Conservation (phyloP, 2,113 vertebrate species). For the Pao palembangensis region DNA sequence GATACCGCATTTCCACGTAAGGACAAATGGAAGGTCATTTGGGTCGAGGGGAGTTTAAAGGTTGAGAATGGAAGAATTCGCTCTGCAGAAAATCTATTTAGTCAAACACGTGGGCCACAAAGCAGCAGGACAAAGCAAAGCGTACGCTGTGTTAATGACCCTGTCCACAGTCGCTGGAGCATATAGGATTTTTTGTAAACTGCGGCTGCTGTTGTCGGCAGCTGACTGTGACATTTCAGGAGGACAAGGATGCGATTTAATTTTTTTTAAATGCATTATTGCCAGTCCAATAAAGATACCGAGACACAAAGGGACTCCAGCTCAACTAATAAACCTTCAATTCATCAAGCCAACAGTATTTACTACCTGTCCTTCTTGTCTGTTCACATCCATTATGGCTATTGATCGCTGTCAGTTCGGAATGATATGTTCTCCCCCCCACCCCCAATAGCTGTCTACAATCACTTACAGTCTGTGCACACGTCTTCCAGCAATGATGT, state of each 20-base stretch:
- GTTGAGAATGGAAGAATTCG: background rate
- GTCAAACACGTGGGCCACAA: constrained; percentile 16
- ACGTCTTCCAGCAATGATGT: constrained; percentile 24
- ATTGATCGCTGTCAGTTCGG: constrained; percentile 62
- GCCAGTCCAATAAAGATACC: constrained; percentile 35
- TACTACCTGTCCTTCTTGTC: constrained; percentile 43
- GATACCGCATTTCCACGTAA: background rate
- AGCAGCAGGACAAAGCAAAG: constrained; percentile 11
- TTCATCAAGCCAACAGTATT: constrained; percentile 33
- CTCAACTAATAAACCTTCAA: constrained; percentile 31
- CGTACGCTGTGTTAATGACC: constrained; percentile 21
- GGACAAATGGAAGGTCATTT: constrained; percentile 8
- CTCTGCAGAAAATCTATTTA: constrained; percentile 12
- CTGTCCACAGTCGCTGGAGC: background rate
- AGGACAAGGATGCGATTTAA: constrained; percentile 29
- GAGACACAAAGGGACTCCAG: constrained; percentile 30
- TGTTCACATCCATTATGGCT: constrained; percentile 46
- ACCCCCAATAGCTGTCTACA: constrained; percentile 28
- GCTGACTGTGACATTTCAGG: background rate
- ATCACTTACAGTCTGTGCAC: constrained; percentile 41
- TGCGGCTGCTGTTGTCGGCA: no score
- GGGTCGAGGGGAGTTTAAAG: background rate
- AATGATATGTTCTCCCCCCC: constrained; percentile 44
- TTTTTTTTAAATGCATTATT: constrained; percentile 47
- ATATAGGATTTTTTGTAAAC: no score